Conservation (phyloP, 2,888 invertebrate genomes). For the Limnephilus rhombicus region DNA sequence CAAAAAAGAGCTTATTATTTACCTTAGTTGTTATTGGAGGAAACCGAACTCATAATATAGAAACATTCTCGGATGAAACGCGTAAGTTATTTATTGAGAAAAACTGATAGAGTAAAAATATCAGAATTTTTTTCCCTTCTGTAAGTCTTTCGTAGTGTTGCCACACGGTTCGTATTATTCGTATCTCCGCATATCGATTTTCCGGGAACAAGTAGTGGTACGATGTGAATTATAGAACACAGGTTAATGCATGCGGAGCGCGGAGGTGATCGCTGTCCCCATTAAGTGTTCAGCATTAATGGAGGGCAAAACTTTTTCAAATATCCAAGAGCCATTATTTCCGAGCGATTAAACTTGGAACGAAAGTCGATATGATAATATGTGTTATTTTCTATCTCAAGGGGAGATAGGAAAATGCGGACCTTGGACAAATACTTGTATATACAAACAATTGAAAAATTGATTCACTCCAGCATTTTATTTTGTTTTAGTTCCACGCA, state of each 20-base stretch:
- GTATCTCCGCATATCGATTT: neutral
- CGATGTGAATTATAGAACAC: neutral
- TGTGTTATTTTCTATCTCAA: neutral
- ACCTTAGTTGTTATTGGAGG: no score
- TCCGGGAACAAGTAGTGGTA: neutral
- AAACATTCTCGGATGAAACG: neutral
- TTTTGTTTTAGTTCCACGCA: no score
- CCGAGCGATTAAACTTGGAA: constrained; percentile 55
- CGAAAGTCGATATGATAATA: constrained; percentile 36
- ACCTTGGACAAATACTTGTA: neutral
- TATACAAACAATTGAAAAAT: no score
- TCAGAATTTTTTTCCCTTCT: neutral
- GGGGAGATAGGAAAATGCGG: neutral
- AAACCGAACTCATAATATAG: no score
- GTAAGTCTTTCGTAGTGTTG: neutral
- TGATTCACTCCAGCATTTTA: no score
- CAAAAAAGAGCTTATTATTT: no score
- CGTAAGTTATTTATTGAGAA: neutral
- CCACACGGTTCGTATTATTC: neutral
- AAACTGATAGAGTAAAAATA: neutral
- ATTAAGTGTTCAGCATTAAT: constrained; percentile 61
- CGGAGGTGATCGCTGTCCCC: constrained; percentile 53
- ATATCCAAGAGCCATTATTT: constrained; percentile 63
- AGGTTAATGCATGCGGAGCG: constrained; percentile 20
- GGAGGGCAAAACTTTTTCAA: constrained; percentile 60